A percentile compares a stretch with the other conserved stretches of the same genome.
phyloP scores from a whole-genome alignment of 1,140 invertebrate genomes.

The Trichonephila clavata region DNA sequence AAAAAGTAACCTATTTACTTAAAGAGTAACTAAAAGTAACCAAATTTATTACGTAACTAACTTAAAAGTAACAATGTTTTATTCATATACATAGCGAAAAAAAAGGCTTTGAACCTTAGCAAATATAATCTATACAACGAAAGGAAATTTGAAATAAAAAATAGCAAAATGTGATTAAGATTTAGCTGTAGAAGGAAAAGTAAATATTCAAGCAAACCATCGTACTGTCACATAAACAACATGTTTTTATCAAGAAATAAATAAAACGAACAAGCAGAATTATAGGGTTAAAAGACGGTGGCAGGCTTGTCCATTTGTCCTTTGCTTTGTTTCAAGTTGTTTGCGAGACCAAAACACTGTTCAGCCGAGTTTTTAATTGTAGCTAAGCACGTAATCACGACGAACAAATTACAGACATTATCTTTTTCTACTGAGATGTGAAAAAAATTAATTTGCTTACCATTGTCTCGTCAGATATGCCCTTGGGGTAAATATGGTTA shows the following conservation, averaged over 20 bases:
- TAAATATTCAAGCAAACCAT: too few species aligned
- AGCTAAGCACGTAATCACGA: background rate
- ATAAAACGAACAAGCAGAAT: background rate
- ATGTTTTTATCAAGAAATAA: background rate
- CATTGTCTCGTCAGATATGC: background rate
- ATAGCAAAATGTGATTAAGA: too few species aligned
- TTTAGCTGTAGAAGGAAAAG: too few species aligned
- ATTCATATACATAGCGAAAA: too few species aligned
- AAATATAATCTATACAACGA: too few species aligned
- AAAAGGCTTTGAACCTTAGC: too few species aligned
- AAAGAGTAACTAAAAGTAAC: too few species aligned
- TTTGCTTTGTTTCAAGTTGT: background rate
- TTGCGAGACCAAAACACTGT: background rate
- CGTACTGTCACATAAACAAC: too few species aligned
- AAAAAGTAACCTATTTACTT: too few species aligned
- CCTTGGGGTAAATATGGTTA: background rate
- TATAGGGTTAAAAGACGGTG: background rate
- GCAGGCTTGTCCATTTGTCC: background rate
- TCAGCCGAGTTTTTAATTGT: background rate
- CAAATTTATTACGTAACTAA: too few species aligned
- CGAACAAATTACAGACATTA: slow-evolving; percentile 20
- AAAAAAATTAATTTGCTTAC: background rate
- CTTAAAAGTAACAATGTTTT: too few species aligned
- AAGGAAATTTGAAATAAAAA: too few species aligned
- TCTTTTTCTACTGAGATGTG: background rate